Evolutionary conservation across 2,888 invertebrate genomes (phyloP).

Genomic region (Epirrhoe tristata): DNA sequence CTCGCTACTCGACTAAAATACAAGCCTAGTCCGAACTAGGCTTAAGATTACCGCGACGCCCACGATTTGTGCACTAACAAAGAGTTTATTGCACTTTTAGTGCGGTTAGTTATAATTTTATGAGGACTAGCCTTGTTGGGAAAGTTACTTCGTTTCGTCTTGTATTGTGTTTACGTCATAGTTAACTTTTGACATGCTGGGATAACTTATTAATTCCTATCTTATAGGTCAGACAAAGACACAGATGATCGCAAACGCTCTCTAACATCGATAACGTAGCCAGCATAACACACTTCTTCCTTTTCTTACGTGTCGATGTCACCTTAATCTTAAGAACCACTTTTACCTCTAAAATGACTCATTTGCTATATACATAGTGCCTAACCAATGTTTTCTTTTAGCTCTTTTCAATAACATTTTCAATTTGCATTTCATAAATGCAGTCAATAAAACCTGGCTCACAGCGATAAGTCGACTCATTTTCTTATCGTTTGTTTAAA

Average conservation of each 20-base stretch:
- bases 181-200: background rate
- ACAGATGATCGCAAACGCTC: too few species aligned
- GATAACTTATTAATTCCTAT: background rate
- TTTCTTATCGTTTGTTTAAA: background rate
- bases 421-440: too few species aligned
- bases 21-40: too few species aligned
- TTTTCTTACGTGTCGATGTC: too few species aligned
- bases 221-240: background rate
- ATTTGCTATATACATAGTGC: too few species aligned
- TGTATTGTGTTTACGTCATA: background rate
- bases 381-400: too few species aligned
- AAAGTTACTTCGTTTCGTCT: constrained; percentile 31
- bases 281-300: too few species aligned
- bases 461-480: background rate
- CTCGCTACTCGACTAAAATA: too few species aligned
- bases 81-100: constrained; percentile 73
- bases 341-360: too few species aligned
- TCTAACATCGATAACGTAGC: too few species aligned
- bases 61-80: constrained; percentile 61
- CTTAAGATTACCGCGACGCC: constrained; percentile 70
- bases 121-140: constrained; percentile 35
- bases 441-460: background rate
- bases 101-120: constrained; percentile 53
- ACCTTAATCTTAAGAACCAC: too few species aligned
- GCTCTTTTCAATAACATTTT: too few species aligned